Conservation (phyloP, 2,888 invertebrate genomes). For the Lasius platythorax region DNA sequence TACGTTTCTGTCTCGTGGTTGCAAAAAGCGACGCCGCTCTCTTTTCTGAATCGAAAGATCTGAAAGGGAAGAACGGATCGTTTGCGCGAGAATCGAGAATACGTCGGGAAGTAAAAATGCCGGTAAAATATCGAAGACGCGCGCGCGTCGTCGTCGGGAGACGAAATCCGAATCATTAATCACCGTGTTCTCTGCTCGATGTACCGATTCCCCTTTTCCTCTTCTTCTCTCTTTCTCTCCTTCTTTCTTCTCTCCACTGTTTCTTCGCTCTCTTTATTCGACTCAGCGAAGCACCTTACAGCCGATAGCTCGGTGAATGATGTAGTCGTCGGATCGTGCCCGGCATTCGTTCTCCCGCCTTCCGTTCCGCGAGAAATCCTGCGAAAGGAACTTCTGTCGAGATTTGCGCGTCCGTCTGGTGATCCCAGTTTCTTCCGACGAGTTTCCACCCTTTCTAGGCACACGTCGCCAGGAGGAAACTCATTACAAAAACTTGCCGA, state of each 20-base stretch:
- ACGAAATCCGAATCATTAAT: conserved; percentile 73
- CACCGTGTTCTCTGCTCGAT: conserved; percentile 56
- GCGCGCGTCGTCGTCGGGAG: conserved; percentile 56
- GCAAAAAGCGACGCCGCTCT: conserved; percentile 26
- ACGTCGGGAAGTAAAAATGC: conserved; percentile 55
- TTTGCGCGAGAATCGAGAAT: conserved; percentile 48
- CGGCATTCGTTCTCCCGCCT: conserved; percentile 67
- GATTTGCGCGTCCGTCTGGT: conserved; percentile 58
- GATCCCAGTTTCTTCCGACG: conserved; percentile 42
- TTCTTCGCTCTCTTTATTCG: conserved; percentile 47
- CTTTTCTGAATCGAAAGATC: conserved; percentile 21
- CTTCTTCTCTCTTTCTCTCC: background rate
- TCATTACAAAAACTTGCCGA: conserved; percentile 64
- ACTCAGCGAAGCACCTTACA: conserved; percentile 64
- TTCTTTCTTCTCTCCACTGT: conserved; percentile 10
- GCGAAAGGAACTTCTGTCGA: conserved; percentile 58
- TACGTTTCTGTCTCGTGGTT: background rate
- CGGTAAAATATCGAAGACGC: conserved; percentile 63
- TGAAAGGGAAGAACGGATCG: conserved; percentile 46
- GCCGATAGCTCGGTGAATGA: conserved; percentile 72
- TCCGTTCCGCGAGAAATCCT: conserved; percentile 59
- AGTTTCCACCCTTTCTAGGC: conserved; percentile 38
- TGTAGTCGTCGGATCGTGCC: conserved; percentile 72
- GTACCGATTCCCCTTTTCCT: conserved; percentile 29
- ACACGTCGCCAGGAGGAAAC: conserved; percentile 53